These are phyloP conservation scores for Solea senegalensis DNA, from an alignment of 2,113 vertebrate species.

Conservation along the genomic window DNA sequence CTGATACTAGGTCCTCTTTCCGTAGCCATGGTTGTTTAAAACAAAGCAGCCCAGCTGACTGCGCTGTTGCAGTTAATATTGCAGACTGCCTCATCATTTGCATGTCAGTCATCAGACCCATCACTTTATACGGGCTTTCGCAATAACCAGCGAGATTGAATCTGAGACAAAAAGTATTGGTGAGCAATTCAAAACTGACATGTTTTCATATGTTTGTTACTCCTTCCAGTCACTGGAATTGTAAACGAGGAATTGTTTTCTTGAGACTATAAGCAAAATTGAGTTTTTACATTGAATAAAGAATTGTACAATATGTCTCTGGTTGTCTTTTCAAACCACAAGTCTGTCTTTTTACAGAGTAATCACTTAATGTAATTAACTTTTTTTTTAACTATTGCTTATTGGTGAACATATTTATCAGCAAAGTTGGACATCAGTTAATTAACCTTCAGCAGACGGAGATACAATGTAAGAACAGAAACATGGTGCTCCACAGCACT, in stretches of 20 bases:
- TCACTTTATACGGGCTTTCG: conserved; percentile 71
- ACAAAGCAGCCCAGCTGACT: conserved; percentile 63
- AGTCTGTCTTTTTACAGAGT: too few species aligned
- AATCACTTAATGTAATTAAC: too few species aligned
- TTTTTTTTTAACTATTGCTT: too few species aligned
- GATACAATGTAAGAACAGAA: too few species aligned
- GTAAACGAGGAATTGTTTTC: conserved; percentile 65
- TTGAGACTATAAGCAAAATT: conserved; percentile 72
- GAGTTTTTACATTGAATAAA: conserved; percentile 92
- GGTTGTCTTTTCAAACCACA: neutral
- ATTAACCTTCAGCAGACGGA: too few species aligned
- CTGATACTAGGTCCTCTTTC: conserved; percentile 60
- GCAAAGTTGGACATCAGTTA: too few species aligned
- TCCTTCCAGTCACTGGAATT: conserved; percentile 72
- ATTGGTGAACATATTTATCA: too few species aligned
- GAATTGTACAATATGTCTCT: conserved; percentile 78
- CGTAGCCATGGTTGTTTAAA: conserved; percentile 73
- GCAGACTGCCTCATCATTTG: conserved; percentile 67
- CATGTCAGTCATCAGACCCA: conserved; percentile 76
- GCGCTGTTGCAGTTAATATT: conserved; percentile 63
- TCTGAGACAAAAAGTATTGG: conserved; percentile 78
- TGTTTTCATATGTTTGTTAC: conserved; percentile 70
- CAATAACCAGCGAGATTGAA: conserved; percentile 68
- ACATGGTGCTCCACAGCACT: too few species aligned
- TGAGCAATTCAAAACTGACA: conserved; percentile 60